phyloP scores from a whole-genome alignment of 2,113 vertebrate species.

The Nannobrachium achirus region DNA sequence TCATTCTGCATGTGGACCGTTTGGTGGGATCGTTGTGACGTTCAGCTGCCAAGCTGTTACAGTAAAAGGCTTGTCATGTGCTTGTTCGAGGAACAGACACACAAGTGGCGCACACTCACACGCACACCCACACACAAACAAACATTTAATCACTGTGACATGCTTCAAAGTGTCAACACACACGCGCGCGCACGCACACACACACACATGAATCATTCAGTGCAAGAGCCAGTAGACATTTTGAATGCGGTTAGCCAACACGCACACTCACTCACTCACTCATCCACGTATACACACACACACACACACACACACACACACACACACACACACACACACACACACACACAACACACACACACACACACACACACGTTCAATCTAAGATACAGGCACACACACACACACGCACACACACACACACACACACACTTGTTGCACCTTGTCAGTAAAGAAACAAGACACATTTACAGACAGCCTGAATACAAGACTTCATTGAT shows the following conservation, averaged over 20 bases:
- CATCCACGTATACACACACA: not conserved
- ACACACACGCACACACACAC: not conserved
- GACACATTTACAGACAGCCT: not conserved
- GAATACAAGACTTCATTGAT: constrained; percentile 17
- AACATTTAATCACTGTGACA: too few relatives aligned
- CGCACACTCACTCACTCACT: too few relatives aligned
- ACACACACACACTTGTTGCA: too few relatives aligned
- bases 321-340: not conserved
- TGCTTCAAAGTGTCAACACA: not conserved
- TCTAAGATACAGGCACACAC: too few relatives aligned
- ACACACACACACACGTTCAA: not conserved
- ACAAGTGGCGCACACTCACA: not conserved
- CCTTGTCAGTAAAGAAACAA: not conserved
- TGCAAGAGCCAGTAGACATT: too few relatives aligned
- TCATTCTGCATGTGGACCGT: constrained; percentile 16
- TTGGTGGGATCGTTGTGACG: constrained; percentile 19
- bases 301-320: not conserved
- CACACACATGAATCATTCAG: not conserved
- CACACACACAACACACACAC: constrained; percentile 5
- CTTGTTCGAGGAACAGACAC: not conserved
- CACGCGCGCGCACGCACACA: not conserved
- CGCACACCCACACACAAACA: too few relatives aligned
- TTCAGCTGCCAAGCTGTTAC: constrained; percentile 26
- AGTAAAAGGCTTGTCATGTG: constrained; percentile 4
- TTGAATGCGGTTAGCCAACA: too few relatives aligned